These are phyloP conservation scores for Ochotona curzoniae DNA, from an alignment of 2,113 vertebrate species.

Conservation along the genomic window DNA sequence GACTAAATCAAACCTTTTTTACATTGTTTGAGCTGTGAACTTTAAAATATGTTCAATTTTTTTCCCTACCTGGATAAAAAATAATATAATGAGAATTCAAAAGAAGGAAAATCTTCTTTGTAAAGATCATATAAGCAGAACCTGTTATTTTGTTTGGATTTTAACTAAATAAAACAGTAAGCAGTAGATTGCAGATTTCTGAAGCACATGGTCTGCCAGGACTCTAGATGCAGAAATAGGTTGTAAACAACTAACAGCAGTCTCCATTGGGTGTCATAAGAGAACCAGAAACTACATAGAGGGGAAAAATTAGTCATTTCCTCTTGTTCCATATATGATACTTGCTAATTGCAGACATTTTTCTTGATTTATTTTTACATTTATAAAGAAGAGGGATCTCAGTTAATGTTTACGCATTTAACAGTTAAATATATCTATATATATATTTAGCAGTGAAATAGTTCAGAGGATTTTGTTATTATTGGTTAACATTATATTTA, in stretches of 20 bases:
- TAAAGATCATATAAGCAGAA: slow-evolving; percentile 27
- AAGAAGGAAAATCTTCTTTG: not conserved
- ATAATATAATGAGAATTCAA: slow-evolving; percentile 37
- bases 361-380: not conserved
- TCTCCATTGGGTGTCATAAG: slow-evolving; percentile 15
- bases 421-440: not conserved
- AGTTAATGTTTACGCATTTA: not conserved
- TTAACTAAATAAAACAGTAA: slow-evolving; percentile 21
- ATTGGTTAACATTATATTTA: not conserved
- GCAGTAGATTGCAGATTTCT: not conserved
- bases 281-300: not conserved
- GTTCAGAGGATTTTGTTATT: slow-evolving; percentile 35
- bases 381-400: not conserved
- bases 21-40: slow-evolving; percentile 21
- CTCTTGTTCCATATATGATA: not conserved
- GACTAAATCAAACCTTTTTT: not conserved
- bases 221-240: not conserved
- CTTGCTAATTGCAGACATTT: not conserved
- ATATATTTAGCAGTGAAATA: not conserved
- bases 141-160: not conserved
- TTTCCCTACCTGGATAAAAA: not conserved
- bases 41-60: slow-evolving; percentile 10
- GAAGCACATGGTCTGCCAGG: not conserved
- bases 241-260: not conserved
- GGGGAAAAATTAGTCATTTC: not conserved